Percentiles rank a stretch among this genome's conserved stretches.
These are phyloP conservation scores for Zaprionus lachaisei DNA, from an alignment of 1,140 invertebrate species.

Conservation along the genomic window DNA sequence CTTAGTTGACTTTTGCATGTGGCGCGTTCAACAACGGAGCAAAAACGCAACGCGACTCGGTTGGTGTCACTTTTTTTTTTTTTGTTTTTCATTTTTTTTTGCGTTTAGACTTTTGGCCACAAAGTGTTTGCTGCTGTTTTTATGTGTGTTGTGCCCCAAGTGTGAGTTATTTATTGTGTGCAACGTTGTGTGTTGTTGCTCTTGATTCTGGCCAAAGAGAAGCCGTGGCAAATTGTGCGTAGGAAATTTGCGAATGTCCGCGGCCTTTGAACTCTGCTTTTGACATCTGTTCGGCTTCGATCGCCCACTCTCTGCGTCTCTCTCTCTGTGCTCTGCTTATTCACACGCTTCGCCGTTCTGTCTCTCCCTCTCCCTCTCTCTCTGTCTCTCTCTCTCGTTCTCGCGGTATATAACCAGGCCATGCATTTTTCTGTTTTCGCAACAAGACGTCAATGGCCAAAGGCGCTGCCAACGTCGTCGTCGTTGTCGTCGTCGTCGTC, in stretches of 20 bases:
- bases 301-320: slow-evolving; percentile 30
- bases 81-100: slow-evolving; percentile 19
- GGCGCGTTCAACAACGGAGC: slow-evolving; percentile 56
- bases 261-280: slow-evolving; percentile 68
- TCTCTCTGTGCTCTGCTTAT: slow-evolving; percentile 9
- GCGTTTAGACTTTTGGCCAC: slow-evolving; percentile 15
- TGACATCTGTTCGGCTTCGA: slow-evolving; percentile 60
- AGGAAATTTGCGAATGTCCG: slow-evolving; percentile 41
- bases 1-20: slow-evolving; percentile 65
- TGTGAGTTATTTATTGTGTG: slow-evolving; percentile 30
- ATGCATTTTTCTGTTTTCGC: slow-evolving; percentile 73
- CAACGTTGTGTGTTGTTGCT: background rate
- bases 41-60: slow-evolving; percentile 43
- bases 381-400: slow-evolving; percentile 11
- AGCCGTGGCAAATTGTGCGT: slow-evolving; percentile 24
- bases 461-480: slow-evolving; percentile 47
- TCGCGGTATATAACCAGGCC: slow-evolving; percentile 56
- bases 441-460: slow-evolving; percentile 61
- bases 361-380: background rate
- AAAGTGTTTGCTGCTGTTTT: slow-evolving; percentile 19
- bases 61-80: slow-evolving; percentile 8
- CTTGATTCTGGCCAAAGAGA: background rate
- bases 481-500: background rate
- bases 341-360: slow-evolving; percentile 8
- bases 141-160: slow-evolving; percentile 12